Evolutionary conservation across 2,113 vertebrate species (phyloP), one percentile per base, ranked within the genome.

Genomic region (Grantiella picta): DNA sequence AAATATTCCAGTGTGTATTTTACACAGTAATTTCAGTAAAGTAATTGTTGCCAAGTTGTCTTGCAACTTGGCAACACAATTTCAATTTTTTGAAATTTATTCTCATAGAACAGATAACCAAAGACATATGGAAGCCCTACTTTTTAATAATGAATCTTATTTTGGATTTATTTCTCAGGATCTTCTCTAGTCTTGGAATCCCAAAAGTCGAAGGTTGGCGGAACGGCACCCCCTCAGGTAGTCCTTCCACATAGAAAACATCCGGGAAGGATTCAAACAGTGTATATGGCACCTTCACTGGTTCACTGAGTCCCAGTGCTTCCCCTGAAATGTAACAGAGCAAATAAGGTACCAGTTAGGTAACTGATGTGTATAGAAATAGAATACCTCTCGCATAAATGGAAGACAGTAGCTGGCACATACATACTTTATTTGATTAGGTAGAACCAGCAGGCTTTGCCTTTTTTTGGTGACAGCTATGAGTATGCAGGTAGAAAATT

Each of bases 131-230:
- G 22, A 2, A 86, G 5, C 19, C 96, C 98, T 97, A 98, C 98
- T 98, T 98, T 94, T 98, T 98, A 95, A 98, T 97, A 90, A 98
- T 54, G 82, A 98, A 98, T 93, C 96, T 98, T 71, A 98, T 98
- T 94, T 98, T 98, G 16, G 98, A 70, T 96, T 83, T 98, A 91
- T 98, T 98, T 92, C 98, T 96, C 40, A 98, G 97, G 40, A 98
- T 98, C 95, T 98, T 98, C 95, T 98, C 98, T 92, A 98, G 95
- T 44, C 98, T 96, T 15, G 98, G 98, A 94, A 98, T 98, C 91
- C 98, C 98, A 49, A 98, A 98, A 8, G 98, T 98, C 2, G 98
- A 98, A 2, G 98, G 98, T 5, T 98, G 96, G 11, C 98, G 97
- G 90, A 98, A 98, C 0, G 98, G 98, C 59, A 98, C 98, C 1